Evolutionary conservation across 2,888 invertebrate species (phyloP).

Genomic region (Scaptomyza cyrtandrae): DNA sequence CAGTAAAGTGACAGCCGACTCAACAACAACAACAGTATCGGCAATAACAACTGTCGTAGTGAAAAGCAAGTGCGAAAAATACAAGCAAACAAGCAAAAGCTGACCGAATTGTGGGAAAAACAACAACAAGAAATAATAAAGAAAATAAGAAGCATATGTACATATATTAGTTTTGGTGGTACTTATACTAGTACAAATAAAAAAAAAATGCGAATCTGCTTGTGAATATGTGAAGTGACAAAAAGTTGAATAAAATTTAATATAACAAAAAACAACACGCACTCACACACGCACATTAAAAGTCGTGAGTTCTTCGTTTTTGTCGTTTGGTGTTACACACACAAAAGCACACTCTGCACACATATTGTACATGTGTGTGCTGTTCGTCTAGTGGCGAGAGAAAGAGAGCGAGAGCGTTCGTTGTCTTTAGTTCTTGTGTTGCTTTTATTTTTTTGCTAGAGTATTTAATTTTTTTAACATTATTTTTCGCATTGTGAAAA

Average conservation of each 20-base stretch:
- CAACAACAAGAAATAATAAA: slow-evolving; percentile 38
- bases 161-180: slow-evolving; percentile 55
- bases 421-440: slow-evolving; percentile 57
- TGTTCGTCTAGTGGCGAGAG: slow-evolving; percentile 40
- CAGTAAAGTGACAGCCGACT: slow-evolving; percentile 45
- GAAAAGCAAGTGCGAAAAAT: slow-evolving; percentile 59
- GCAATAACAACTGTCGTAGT: slow-evolving; percentile 37
- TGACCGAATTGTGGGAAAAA: slow-evolving; percentile 66
- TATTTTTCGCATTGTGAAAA: slow-evolving; percentile 75
- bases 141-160: slow-evolving; percentile 35
- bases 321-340: slow-evolving; percentile 38
- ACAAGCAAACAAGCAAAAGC: slow-evolving; percentile 43
- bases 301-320: slow-evolving; percentile 73
- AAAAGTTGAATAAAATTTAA: slow-evolving; percentile 39
- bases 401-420: slow-evolving; percentile 28
- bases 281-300: slow-evolving; percentile 54
- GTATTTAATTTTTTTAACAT: slow-evolving; percentile 60
- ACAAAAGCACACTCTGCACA: slow-evolving; percentile 21
- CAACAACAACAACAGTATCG: slow-evolving; percentile 34
- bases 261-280: slow-evolving; percentile 26
- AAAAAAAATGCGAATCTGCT: slow-evolving; percentile 62
- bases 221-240: slow-evolving; percentile 78
- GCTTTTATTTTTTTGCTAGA: slow-evolving; percentile 44
- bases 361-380: slow-evolving; percentile 24
- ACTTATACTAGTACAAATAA: slow-evolving; percentile 59